These are phyloP conservation scores for Drosophila neotestacea DNA, from an alignment of 2,888 invertebrate species.

Conservation along the genomic window DNA sequence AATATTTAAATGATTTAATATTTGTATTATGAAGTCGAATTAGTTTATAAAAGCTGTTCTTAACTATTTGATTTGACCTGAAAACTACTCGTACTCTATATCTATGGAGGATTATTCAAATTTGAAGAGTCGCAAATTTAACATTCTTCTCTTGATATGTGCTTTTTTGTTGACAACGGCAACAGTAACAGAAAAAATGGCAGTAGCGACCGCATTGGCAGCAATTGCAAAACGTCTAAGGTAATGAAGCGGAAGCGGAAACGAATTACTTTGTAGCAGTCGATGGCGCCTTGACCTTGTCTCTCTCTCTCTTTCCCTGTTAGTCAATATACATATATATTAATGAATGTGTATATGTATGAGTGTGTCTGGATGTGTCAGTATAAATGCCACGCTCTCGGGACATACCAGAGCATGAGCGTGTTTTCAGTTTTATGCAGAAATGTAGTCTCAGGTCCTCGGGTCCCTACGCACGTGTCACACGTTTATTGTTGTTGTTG, in stretches of 20 bases:
- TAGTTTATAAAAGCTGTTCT: no score
- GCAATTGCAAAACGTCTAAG: conserved; percentile 40
- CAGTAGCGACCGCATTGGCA: not conserved
- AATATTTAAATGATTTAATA: no score
- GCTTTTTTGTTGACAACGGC: conserved; percentile 13
- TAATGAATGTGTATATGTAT: not conserved
- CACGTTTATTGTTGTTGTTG: conserved; percentile 15
- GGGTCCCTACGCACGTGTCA: conserved; percentile 47
- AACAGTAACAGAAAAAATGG: not conserved
- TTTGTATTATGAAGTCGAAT: not conserved
- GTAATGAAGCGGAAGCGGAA: conserved; percentile 73
- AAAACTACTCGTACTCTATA: no score
- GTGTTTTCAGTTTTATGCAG: conserved; percentile 45
- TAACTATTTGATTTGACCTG: no score
- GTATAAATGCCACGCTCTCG: not conserved
- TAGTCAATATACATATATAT: not conserved
- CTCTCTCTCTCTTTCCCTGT: not conserved
- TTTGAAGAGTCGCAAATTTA: not conserved
- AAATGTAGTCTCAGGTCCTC: conserved; percentile 22
- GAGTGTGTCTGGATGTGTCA: not conserved
- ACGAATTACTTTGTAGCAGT: conserved; percentile 64
- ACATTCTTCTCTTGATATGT: not conserved
- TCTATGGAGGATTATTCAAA: no score
- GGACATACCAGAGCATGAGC: conserved; percentile 24
- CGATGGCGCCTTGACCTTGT: conserved; percentile 63